Evolutionary conservation across 2,888 invertebrate species (phyloP).

Genomic region (Torymus tubicola): DNA sequence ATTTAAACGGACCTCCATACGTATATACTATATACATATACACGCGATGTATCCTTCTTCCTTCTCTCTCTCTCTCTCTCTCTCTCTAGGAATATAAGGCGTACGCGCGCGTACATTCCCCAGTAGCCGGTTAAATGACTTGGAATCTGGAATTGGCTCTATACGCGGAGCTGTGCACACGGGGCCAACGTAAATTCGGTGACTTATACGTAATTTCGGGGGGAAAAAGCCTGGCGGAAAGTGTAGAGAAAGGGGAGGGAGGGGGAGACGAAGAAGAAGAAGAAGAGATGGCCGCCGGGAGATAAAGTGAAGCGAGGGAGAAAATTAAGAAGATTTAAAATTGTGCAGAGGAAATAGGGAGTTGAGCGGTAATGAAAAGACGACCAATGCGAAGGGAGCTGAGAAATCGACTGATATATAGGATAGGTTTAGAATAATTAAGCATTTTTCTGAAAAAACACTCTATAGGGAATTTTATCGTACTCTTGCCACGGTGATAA

Average conservation of each 20-base stretch:
- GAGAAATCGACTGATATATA: too few species aligned
- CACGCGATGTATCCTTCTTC: too few species aligned
- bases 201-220: constrained; percentile 46
- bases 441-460: too few species aligned
- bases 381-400: not conserved
- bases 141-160: constrained; percentile 67
- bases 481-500: too few species aligned
- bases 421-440: too few species aligned
- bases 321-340: constrained; percentile 49
- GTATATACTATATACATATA: not conserved
- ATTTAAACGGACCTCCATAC: constrained; percentile 10
- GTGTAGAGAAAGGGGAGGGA: not conserved
- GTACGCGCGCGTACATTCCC: too few species aligned
- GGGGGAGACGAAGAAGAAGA: not conserved
- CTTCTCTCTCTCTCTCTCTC: not conserved
- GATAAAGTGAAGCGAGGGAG: constrained; percentile 40
- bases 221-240: too few species aligned
- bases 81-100: not conserved
- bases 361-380: constrained; percentile 18
- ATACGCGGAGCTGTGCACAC: too few species aligned
- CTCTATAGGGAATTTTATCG: too few species aligned
- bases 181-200: constrained; percentile 37
- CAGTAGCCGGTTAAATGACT: constrained; percentile 64
- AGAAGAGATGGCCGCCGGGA: constrained; percentile 22
- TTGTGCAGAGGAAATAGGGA: not conserved